Evolutionary conservation across 2,888 invertebrate genomes (phyloP), one percentile per base, ranked within the genome.

Genomic region (Agrotis ipsilon): DNA sequence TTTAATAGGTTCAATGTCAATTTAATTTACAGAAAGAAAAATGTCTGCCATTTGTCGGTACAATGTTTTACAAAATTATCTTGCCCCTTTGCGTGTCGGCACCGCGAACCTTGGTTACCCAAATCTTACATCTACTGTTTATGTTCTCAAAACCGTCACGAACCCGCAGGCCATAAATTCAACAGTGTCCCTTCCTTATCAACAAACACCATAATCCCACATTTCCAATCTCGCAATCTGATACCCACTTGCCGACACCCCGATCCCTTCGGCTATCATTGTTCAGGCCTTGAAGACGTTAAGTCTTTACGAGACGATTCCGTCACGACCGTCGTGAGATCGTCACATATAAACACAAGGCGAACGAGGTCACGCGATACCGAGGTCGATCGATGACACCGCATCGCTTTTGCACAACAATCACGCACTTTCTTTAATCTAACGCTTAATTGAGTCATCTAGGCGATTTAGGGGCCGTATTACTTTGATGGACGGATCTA

Each of bases 341-440:
- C 68, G 72, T 59, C 27, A 54, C 72, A 58, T 60, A 57, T 63
- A 78, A 81, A 68, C 13, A 58, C 46, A 18, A 21, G 24, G 43
- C 55, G 19, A 72, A 65, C 68, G 80, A 78, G 84, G 84, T 80
- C 87, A 84, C 72, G 66, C 75, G 76, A 72, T 60, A 63, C 64
- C 68, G 81, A 78, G 80, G 78, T 78, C 85, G 84, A 86, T 84
- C 87, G 82, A 87, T 86, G 87, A 78, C 82, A 74, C 70, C 66
- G 68, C 73, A 74, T 76, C 72, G 68, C 75, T 73, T 81, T 66
- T 72, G 79, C 77, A 77, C 79, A 60, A 79, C 76, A 81, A 85
- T 81, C 84, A 84, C 84, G 83, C 83, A 85, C 81, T 79, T 81
- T 83, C 81, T 79, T 83, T 81, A 83, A 80, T 84, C 75, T 74